phyloP scores from a whole-genome alignment of 2,888 invertebrate genomes.

The Harpalus rubripes region DNA sequence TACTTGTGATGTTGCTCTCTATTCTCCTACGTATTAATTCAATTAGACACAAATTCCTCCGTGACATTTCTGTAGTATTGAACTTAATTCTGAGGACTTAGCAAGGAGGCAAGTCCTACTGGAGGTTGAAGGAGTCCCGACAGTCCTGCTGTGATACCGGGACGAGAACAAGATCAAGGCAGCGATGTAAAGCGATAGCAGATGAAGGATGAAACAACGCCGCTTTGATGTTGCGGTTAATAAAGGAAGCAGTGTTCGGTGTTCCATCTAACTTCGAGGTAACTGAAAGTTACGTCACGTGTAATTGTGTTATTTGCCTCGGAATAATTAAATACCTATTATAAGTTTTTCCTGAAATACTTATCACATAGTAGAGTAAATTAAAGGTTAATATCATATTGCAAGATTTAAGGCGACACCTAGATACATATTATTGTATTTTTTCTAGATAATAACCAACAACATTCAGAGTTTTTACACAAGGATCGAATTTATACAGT shows the following conservation, averaged over 20 bases:
- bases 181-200: not conserved
- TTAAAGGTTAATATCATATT: too few relatives aligned
- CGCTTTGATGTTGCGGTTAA: constrained; percentile 5
- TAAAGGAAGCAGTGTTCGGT: not conserved
- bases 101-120: not conserved
- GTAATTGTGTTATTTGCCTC: not conserved
- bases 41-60: not conserved
- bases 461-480: too few relatives aligned
- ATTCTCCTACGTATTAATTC: not conserved
- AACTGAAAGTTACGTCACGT: not conserved
- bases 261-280: not conserved
- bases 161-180: not conserved
- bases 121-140: not conserved
- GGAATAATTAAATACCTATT: not conserved
- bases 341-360: not conserved
- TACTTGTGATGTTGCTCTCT: not conserved
- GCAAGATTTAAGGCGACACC: too few relatives aligned
- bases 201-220: not conserved
- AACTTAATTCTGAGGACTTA: not conserved
- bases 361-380: not conserved
- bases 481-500: too few relatives aligned
- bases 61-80: not conserved
- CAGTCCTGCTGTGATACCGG: not conserved
- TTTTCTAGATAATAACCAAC: too few relatives aligned
- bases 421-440: too few relatives aligned